Conservation (phyloP, 1,140 invertebrate genomes). For the Oedothorax gibbosus region DNA sequence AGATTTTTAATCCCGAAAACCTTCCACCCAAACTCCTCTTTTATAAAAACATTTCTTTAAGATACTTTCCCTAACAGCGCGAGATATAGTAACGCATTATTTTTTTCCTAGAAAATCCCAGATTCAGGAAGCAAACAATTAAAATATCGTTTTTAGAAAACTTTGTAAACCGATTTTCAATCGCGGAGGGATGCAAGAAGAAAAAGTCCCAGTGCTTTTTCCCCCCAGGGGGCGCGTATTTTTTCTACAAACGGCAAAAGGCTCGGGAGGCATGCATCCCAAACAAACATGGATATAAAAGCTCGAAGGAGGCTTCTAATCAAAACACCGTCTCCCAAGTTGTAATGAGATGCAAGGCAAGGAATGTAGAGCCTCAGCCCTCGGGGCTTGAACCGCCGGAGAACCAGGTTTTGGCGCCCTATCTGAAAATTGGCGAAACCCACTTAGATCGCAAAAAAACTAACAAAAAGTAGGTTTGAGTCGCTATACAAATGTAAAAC, state of each 20-base stretch:
- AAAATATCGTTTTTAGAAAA: conserved; percentile 51
- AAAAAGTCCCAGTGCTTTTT: conserved; percentile 37
- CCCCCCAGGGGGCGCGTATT: conserved; percentile 41
- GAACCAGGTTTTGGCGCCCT: conserved; percentile 23
- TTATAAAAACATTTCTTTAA: no score
- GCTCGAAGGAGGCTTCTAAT: conserved; percentile 58
- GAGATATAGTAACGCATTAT: no score
- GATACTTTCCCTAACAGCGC: no score
- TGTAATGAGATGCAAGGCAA: conserved; percentile 60
- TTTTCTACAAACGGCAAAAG: conserved; percentile 46
- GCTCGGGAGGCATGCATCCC: conserved; percentile 54
- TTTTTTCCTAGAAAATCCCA: no score
- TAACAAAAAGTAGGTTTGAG: no score
- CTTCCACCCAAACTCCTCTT: no score
- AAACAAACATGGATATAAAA: conserved; percentile 61
- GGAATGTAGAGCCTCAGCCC: conserved; percentile 58
- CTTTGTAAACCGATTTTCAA: conserved; percentile 49
- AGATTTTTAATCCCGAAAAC: no score
- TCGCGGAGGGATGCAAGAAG: conserved; percentile 7
- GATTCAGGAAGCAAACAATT: conserved; percentile 43
- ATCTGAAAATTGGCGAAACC: conserved; percentile 10
- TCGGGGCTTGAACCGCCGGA: conserved; percentile 30
- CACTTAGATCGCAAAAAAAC: no score
- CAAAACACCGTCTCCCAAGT: conserved; percentile 60
- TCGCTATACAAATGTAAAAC: no score